These are phyloP conservation scores for Baccha elongata DNA, from an alignment of 2,888 invertebrate species.

Conservation along the genomic window DNA sequence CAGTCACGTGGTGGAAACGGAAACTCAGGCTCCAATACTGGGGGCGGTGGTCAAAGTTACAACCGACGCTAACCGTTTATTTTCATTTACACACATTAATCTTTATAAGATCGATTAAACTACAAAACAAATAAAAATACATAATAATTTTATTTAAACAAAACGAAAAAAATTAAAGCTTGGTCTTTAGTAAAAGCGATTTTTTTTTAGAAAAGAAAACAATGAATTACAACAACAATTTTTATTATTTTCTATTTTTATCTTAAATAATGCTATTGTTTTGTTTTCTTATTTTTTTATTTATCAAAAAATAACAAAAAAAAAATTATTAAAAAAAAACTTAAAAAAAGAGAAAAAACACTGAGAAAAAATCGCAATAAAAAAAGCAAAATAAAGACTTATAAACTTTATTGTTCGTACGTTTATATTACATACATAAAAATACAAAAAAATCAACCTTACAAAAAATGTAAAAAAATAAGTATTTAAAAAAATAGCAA, in stretches of 20 bases:
- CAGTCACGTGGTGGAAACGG: conserved; percentile 79
- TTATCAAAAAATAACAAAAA: conserved; percentile 66
- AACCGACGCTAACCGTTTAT: conserved; percentile 81
- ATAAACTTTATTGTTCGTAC: conserved; percentile 78
- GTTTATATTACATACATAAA: conserved; percentile 75
- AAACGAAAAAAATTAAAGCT: conserved; percentile 62
- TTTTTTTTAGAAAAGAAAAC: conserved; percentile 44
- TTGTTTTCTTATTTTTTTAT: conserved; percentile 68
- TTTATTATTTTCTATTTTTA: conserved; percentile 74
- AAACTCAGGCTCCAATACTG: conserved; percentile 76
- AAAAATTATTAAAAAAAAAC: conserved; percentile 55
- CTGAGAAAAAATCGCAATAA: conserved; percentile 78
- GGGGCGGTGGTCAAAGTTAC: conserved; percentile 78
- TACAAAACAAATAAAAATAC: conserved; percentile 44
- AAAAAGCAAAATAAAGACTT: conserved; percentile 82
- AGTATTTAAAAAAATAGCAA: conserved; percentile 52
- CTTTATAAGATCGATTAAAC: conserved; percentile 75
- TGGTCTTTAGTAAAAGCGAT: conserved; percentile 56
- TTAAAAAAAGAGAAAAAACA: conserved; percentile 64
- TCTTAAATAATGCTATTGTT: conserved; percentile 59
- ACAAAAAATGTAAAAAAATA: conserved; percentile 60
- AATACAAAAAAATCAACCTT: conserved; percentile 59
- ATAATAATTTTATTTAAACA: conserved; percentile 64
- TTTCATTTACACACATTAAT: conserved; percentile 75
- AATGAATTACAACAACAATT: conserved; percentile 66